phyloP scores from a whole-genome alignment of 23 tunicate genomes.

The Trididemnum miniatum region DNA sequence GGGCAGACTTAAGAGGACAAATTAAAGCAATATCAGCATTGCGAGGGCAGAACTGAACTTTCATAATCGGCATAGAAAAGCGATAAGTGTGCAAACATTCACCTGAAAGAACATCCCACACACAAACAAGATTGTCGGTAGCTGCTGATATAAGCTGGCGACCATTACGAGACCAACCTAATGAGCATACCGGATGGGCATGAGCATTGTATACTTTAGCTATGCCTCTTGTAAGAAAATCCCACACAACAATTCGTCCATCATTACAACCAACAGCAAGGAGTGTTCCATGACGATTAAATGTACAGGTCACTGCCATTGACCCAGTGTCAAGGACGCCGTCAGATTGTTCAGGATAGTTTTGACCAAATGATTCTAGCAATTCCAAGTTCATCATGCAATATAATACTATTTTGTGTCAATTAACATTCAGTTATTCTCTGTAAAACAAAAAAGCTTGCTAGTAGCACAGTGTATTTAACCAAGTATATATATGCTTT shows the following conservation, averaged over 20 bases:
- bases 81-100: conserved; percentile 89
- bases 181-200: conserved; percentile 91
- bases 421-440: too few relatives aligned
- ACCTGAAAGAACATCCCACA: conserved; percentile 96
- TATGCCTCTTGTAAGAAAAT: conserved; percentile 94
- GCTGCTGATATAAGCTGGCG: conserved; percentile 86
- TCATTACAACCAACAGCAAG: conserved; percentile 99
- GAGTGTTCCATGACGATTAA: conserved; percentile 95
- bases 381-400: conserved; percentile 30
- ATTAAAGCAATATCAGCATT: conserved; percentile 54
- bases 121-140: conserved; percentile 92
- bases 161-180: conserved; percentile 93
- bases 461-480: too few relatives aligned
- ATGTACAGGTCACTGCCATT: conserved; percentile 88
- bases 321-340: conserved; percentile 94
- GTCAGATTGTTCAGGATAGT: conserved; percentile 98
- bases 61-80: conserved; percentile 83
- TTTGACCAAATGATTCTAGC: conserved; percentile 95
- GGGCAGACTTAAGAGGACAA: conserved; percentile 85
- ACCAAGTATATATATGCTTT: too few relatives aligned
- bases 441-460: too few relatives aligned
- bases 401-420: too few relatives aligned
- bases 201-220: conserved; percentile 96
- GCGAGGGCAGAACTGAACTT: conserved; percentile 88
- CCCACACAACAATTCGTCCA: conserved; percentile 98